A percentile compares a stretch with the other conserved stretches of the same genome.
phyloP scores from a whole-genome alignment of 2,113 vertebrate species.

The Synodontis membranacea region DNA sequence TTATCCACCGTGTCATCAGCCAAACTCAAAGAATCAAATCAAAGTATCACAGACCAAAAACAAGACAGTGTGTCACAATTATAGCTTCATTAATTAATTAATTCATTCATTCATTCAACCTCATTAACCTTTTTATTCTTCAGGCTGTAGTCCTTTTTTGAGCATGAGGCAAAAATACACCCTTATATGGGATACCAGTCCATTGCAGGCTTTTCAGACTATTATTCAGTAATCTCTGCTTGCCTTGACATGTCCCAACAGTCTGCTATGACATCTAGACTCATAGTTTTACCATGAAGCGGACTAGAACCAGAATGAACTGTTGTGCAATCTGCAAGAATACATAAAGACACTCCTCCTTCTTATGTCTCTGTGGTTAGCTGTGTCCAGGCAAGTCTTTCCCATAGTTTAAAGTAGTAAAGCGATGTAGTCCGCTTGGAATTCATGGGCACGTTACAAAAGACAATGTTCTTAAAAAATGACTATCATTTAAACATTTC shows the following conservation, averaged over 20 bases:
- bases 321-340: constrained; percentile 16
- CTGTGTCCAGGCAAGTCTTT: background rate
- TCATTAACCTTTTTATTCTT: background rate
- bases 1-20: background rate
- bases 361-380: background rate
- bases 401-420: background rate
- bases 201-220: background rate
- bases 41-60: background rate
- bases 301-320: background rate
- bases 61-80: background rate
- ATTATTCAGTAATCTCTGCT: background rate
- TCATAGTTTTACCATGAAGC: background rate
- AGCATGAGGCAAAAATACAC: background rate
- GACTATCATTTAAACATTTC: background rate
- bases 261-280: background rate
- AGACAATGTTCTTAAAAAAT: background rate
- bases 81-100: background rate
- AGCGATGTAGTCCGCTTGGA: background rate
- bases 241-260: constrained; percentile 1
- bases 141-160: too few relatives aligned
- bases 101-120: background rate
- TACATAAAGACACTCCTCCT: background rate
- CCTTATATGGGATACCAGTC: background rate
- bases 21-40: background rate
- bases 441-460: background rate